Evolutionary conservation across 2,888 invertebrate species (phyloP).

Genomic region (Noctua janthe): DNA sequence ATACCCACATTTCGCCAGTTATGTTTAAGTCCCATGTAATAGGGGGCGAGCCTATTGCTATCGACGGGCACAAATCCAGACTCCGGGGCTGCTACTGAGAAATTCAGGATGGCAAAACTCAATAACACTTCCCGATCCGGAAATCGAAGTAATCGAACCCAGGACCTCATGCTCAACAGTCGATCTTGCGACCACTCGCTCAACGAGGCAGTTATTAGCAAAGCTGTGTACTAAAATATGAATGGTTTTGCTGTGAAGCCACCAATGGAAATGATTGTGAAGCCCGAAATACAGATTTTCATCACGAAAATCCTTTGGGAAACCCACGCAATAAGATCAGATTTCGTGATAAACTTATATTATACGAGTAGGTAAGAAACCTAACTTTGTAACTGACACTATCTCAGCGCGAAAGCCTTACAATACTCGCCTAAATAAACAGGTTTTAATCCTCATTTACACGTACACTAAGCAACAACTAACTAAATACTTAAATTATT

Average conservation of each 20-base stretch:
- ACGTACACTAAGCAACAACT: background rate
- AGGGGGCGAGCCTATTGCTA: too few relatives aligned
- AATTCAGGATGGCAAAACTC: too few relatives aligned
- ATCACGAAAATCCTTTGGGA: background rate
- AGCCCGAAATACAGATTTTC: background rate
- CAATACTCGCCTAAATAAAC: conserved; percentile 18
- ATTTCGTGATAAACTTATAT: background rate
- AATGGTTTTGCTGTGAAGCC: background rate
- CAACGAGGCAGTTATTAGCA: background rate
- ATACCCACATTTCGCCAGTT: too few relatives aligned
- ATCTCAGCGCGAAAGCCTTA: conserved; percentile 5
- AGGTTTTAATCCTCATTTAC: background rate
- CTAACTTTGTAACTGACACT: conserved; percentile 1
- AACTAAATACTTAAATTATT: background rate
- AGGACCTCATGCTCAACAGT: too few relatives aligned
- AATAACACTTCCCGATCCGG: too few relatives aligned
- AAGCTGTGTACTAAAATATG: background rate
- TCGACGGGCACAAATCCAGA: too few relatives aligned
- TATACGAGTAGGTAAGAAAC: background rate
- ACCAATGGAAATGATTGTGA: background rate
- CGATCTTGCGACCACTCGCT: too few relatives aligned
- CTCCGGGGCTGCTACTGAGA: too few relatives aligned
- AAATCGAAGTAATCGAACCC: too few relatives aligned
- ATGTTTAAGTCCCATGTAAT: too few relatives aligned
- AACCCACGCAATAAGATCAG: background rate